Evolutionary conservation across 2,113 vertebrate genomes (phyloP), one percentile per base, ranked within the genome.

Genomic region (Kryptolebias marmoratus): DNA sequence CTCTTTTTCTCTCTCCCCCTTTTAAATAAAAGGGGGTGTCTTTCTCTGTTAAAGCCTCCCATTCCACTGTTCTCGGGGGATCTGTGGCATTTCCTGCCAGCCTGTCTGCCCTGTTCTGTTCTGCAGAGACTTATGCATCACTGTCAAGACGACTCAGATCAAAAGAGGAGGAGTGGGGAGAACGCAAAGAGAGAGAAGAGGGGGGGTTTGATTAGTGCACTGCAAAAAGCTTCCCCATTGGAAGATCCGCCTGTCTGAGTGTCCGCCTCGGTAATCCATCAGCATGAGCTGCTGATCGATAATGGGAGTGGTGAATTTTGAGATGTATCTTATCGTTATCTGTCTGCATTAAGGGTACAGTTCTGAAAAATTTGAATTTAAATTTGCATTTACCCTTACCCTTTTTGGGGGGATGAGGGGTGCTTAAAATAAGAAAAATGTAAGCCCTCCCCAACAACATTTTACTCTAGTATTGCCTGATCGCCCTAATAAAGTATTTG

Each of bases 121-220:
- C 78, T 69, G 79, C 84, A 64, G 55, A 75, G 84, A 83, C 80
- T 79, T 89, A 87, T 82, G 86, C 87, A 90, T 90, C 89, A 90
- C 86, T 90, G 91, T 91, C 91, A 91, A 75, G 79, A 80, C 73
- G 83, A 88, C 81, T 87, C 79, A 71, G 82, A 91, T 88, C 84
- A 85, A 86, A 90, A 87, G 66, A 66, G 61, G 64, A 45, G 70
- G 49, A 54, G 59, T 30, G 64, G 32, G 22, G 58, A 47, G 22
- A 28, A 72, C 62, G 50, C 71, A 59, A 60, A 27, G 61, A 36
- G 44, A 3, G 45, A 6, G 30, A 49, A 42, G 22, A 22, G n/a
- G 28, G 73, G 50, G 69, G 67, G 78, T 81, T 78, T 83, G 91
- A 90, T 85, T 61, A 71, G 84, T 39, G 75, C 28, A 52, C 66